Base-by-base conservation (phyloP, 2,797 vertebrate species). In the Sebastes itinus region DNA sequence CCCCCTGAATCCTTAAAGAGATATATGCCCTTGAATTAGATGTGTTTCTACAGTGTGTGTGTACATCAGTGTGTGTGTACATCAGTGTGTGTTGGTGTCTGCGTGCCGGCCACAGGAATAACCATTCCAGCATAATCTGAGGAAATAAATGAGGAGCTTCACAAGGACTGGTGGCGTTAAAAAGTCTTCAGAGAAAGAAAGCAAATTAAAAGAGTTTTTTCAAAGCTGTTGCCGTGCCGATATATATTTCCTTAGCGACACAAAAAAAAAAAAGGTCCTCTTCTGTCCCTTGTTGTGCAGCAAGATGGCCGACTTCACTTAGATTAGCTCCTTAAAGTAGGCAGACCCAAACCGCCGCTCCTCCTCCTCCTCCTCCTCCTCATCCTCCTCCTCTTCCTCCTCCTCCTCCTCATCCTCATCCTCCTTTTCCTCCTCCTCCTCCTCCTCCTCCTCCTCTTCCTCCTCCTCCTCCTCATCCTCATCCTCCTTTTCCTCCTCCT, bases 21-120 rank as follows among this genome's bases (percentile, higher is more conserved):
- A 88, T 89, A 93, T 87, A 85, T 92, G 93, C 87, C 93, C 95
- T 96, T 96, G 93, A 95, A 95, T 95, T 90, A 93, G 87, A 92
- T 91, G 87, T 58, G 83, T 90, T 20, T 81, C 82, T 85, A 82
- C 65, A 69, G 82, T 16, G 56, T 60, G 61, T 80, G 59, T 58
- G n/a, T n/a, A n/a, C n/a, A n/a, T n/a, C n/a, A n/a, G n/a, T n/a
- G n/a, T n/a, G n/a, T n/a, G 22, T 66, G 54, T 70, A 33, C 66
- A 20, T 33, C 12, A 52, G 66, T 82, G 65, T 74, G 72, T 56
- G 75, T 82, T 63, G 2, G 33, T 61, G 54, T 73, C 28, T 81
- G 72, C 27, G 32, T 12, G 68, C 33, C 49, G 42, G 87, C 82
- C 78, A 82, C 82, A 85, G 86, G 87, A 93, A 88, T 86, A 91